phyloP scores from a whole-genome alignment of 2,113 vertebrate genomes.

The Nycticorax nycticorax region DNA sequence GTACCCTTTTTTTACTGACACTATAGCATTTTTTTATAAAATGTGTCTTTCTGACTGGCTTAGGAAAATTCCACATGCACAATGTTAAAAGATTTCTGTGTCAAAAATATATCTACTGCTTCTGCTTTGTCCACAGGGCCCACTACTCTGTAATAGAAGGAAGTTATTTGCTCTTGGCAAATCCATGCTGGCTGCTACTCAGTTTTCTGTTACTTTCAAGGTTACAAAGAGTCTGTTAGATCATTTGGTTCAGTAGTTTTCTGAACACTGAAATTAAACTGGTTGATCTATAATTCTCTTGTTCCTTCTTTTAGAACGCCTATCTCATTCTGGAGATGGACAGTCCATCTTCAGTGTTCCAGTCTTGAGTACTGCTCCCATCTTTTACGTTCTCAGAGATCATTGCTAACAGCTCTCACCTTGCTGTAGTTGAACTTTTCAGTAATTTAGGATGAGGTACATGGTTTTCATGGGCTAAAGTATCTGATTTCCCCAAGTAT shows the following conservation, averaged over 20 bases:
- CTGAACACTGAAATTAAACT: neutral
- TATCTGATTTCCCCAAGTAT: neutral
- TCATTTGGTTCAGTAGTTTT: neutral
- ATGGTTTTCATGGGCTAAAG: neutral
- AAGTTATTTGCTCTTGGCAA: neutral
- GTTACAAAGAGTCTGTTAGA: neutral
- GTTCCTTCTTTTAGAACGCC: neutral
- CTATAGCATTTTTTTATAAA: neutral
- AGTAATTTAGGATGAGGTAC: neutral
- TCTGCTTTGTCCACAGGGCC: neutral
- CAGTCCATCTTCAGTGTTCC: neutral
- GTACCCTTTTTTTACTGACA: neutral
- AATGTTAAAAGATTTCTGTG: neutral
- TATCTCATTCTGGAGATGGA: neutral
- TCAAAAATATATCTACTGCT: neutral
- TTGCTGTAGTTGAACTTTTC: neutral
- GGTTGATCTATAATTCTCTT: neutral
- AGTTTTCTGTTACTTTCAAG: neutral
- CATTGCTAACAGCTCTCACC: neutral
- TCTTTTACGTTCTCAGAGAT: neutral
- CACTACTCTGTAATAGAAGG: neutral
- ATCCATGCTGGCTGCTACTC: neutral
- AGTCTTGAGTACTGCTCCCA: neutral
- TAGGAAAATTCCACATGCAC: neutral
- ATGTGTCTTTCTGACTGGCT: neutral